These are phyloP conservation scores for Drosophila colorata DNA, from an alignment of 2,888 invertebrate species.

Conservation along the genomic window DNA sequence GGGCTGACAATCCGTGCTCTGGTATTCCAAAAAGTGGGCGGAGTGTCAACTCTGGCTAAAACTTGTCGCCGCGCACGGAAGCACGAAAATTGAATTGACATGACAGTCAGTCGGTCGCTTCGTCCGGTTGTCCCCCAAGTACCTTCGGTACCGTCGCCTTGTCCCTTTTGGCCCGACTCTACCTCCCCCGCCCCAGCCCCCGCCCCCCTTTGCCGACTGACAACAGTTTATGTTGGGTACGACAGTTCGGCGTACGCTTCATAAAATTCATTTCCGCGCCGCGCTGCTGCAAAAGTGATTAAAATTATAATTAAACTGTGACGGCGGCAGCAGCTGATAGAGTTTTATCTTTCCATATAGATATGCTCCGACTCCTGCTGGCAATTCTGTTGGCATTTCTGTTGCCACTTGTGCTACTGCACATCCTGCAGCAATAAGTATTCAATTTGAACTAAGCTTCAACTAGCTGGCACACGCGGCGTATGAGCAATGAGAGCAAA, in stretches of 20 bases:
- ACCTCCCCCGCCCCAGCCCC: not conserved
- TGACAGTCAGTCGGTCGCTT: slow-evolving; percentile 69
- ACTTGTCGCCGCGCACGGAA: slow-evolving; percentile 81
- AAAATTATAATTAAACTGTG: slow-evolving; percentile 81
- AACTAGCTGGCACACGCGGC: slow-evolving; percentile 64
- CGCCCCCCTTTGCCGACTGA: slow-evolving; percentile 50
- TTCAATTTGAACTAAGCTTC: slow-evolving; percentile 74
- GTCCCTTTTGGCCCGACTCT: slow-evolving; percentile 1
- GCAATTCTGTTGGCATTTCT: slow-evolving; percentile 8
- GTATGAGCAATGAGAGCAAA: slow-evolving; percentile 73
- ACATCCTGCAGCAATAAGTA: slow-evolving; percentile 53
- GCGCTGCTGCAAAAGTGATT: slow-evolving; percentile 77
- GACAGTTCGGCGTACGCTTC: slow-evolving; percentile 80
- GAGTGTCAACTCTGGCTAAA: slow-evolving; percentile 62
- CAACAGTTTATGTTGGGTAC: slow-evolving; percentile 79
- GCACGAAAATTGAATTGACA: slow-evolving; percentile 81
- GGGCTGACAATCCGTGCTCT: slow-evolving; percentile 66
- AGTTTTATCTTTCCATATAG: slow-evolving; percentile 34
- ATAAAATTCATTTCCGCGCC: slow-evolving; percentile 81
- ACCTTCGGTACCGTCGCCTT: slow-evolving; percentile 8
- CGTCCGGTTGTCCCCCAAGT: slow-evolving; percentile 5
- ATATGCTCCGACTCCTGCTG: not conserved
- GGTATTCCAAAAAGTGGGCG: slow-evolving; percentile 30
- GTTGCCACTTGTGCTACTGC: not conserved
- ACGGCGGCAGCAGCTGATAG: slow-evolving; percentile 58